Conservation (phyloP, 2,797 vertebrate species). For the Lophotriccus pileatus region DNA sequence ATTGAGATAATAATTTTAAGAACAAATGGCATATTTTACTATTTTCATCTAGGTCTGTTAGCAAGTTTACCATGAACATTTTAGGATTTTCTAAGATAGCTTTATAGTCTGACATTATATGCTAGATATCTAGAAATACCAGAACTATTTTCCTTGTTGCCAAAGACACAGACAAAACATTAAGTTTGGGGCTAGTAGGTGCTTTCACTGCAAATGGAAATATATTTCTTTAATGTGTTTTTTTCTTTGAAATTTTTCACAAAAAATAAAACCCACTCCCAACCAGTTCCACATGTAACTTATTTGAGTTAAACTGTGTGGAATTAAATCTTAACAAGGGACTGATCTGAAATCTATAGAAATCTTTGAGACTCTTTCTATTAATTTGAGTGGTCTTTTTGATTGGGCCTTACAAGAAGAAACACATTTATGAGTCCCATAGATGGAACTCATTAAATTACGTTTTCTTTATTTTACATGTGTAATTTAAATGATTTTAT, state of each 20-base stretch:
- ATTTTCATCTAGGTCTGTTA: neutral
- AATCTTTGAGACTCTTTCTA: constrained; percentile 21
- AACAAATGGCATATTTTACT: neutral
- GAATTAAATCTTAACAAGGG: constrained; percentile 37
- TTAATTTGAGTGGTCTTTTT: constrained; percentile 42
- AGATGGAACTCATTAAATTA: constrained; percentile 31
- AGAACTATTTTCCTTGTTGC: neutral
- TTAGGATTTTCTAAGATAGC: neutral
- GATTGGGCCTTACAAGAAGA: neutral
- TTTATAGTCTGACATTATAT: neutral
- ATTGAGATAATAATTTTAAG: neutral
- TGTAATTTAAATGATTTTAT: constrained; percentile 3
- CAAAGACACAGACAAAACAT: constrained; percentile 12
- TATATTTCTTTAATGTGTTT: neutral
- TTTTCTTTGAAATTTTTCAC: neutral
- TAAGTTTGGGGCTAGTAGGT: neutral
- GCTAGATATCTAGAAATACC: neutral
- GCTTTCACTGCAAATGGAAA: neutral
- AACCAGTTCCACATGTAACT: constrained; percentile 4
- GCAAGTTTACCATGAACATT: neutral
- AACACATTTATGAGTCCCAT: constrained; percentile 21
- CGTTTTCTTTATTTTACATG: neutral
- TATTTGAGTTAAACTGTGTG: neutral
- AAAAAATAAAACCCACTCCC: neutral
- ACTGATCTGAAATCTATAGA: neutral